Evolutionary conservation across 2,113 vertebrate genomes (phyloP).

Genomic region (Lota lota): DNA sequence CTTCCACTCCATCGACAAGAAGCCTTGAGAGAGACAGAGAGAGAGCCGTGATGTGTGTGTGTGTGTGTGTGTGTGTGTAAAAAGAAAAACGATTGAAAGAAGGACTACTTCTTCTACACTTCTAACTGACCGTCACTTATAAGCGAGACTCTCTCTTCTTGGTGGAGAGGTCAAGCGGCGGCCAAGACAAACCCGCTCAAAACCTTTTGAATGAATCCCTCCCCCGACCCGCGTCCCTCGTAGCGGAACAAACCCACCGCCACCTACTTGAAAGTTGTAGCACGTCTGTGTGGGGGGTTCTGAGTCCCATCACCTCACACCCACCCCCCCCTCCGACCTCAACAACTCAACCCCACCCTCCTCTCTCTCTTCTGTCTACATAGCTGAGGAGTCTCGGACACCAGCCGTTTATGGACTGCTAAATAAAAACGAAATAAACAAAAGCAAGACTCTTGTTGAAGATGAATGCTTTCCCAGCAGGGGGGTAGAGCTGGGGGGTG

Average conservation of each 20-base stretch:
- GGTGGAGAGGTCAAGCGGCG: neutral
- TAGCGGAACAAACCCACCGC: neutral
- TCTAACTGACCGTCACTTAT: constrained; percentile 11
- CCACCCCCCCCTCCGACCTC: too few species aligned
- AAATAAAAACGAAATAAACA: too few species aligned
- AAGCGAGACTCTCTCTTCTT: too few species aligned
- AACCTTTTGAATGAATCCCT: constrained; percentile 23
- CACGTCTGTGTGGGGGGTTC: constrained; percentile 14
- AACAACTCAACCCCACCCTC: too few species aligned
- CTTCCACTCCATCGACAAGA: constrained; percentile 93
- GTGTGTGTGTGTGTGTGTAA: too few species aligned
- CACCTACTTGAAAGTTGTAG: neutral
- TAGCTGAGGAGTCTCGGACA: too few species aligned
- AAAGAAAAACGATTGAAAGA: neutral
- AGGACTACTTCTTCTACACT: constrained; percentile 33
- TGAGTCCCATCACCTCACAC: constrained; percentile 7
- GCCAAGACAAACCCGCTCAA: constrained; percentile 26
- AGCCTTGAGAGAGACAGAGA: constrained; percentile 62
- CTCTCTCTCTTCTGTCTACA: too few species aligned
- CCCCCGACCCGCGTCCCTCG: constrained; percentile 6
- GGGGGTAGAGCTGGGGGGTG: constrained; percentile 40
- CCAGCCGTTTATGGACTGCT: too few species aligned
- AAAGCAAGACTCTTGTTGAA: too few species aligned
- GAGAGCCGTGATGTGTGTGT: too few species aligned
- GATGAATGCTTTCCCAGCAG: constrained; percentile 20